Evolutionary conservation across 2,888 invertebrate species (phyloP), one percentile per base, ranked within the genome.

Genomic region (Ectemnius continuus): DNA sequence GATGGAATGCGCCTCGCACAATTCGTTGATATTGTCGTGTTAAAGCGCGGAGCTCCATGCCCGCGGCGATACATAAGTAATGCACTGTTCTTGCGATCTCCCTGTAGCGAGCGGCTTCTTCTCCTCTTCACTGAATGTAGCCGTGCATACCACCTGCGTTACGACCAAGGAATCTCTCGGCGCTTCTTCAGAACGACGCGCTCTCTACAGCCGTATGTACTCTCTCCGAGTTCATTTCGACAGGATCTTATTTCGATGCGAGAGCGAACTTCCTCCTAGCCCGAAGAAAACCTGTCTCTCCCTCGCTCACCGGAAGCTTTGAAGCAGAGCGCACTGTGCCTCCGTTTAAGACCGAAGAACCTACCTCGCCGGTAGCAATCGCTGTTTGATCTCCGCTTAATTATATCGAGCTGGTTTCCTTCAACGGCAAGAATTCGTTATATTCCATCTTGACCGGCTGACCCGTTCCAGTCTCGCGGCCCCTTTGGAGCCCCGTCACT

Each of bases 181-280:
- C 52, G 52, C 52, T 14, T 14, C 52, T 13, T 14, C 8, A 13
- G 52, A 16, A 52, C 14, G 52, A 1, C 16, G 0, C 52, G 0
- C 52, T n/a, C 16, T 52, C 52, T 52, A 14, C 14, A 16, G 2
- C n/a, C 14, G n/a, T 52, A 52, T 16, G 52, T 16, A 16, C 52
- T 14, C 4, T 14, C 4, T 16, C n/a, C 11, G 52, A 52, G 52
- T 52, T 16, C n/a, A 52, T 52, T 16, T 14, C 52, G 16, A 52
- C 16, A 13, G 52, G 52, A 16, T 52, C 52, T 52, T 52, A 52
- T 52, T 52, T 14, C 52, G 52, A 52, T 52, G 52, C 52, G 52
- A 14, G 52, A 23, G 23, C 23, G 5, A 52, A 52, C 16, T 52
- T 5, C 52, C 52, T 52, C 52, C 16, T 14, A 6, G 36, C 36